Conservation (phyloP, 1,140 invertebrate species). For the Orchestia grillus region DNA sequence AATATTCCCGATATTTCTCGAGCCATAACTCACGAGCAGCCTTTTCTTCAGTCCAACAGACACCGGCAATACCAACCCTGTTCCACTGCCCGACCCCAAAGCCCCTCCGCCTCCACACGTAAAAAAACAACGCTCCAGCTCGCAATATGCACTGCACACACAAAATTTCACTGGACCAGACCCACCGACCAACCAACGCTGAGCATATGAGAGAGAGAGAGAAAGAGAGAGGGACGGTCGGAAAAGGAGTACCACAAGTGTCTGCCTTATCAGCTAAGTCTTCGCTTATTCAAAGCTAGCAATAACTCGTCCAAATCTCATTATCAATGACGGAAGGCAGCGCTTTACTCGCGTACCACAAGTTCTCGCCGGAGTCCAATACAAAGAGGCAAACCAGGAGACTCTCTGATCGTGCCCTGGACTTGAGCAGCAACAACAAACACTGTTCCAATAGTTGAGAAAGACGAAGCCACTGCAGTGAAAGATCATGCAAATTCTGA, state of each 20-base stretch:
- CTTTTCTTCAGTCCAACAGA: conserved; percentile 39
- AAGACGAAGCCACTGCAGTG: background rate
- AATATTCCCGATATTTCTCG: conserved; percentile 34
- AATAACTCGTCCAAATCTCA: conserved; percentile 50
- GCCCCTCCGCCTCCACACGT: background rate
- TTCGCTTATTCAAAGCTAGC: conserved; percentile 47
- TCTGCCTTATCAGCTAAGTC: conserved; percentile 51
- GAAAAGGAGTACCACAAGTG: conserved; percentile 45
- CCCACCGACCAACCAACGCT: background rate
- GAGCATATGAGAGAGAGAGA: background rate
- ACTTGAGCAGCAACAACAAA: conserved; percentile 15
- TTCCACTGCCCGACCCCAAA: background rate
- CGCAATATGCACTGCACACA: conserved; percentile 28
- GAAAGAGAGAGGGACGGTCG: conserved; percentile 29
- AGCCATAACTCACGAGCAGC: conserved; percentile 34
- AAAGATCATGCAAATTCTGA: conserved; percentile 22
- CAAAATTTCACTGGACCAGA: conserved; percentile 23
- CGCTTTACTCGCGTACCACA: conserved; percentile 31
- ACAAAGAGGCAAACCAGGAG: conserved; percentile 24
- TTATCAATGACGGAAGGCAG: conserved; percentile 48
- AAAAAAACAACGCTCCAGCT: conserved; percentile 31
- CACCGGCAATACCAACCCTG: conserved; percentile 31
- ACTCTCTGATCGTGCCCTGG: background rate
- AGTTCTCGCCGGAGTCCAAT: conserved; percentile 1
- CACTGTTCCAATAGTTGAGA: background rate